These are phyloP conservation scores for Synergus umbraculus DNA, from an alignment of 2,888 invertebrate species.

Conservation along the genomic window DNA sequence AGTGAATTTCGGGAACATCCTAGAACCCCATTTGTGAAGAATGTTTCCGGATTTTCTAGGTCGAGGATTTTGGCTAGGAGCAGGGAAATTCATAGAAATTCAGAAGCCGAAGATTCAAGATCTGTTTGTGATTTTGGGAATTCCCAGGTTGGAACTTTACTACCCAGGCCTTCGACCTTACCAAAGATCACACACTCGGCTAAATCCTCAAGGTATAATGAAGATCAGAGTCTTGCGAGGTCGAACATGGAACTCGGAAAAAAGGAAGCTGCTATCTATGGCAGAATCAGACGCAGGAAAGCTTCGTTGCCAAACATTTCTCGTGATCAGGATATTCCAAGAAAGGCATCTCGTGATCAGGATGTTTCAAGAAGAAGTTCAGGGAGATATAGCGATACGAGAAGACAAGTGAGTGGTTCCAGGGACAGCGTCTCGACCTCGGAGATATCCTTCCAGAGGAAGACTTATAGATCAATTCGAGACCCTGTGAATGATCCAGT, in stretches of 20 bases:
- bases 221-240: slow-evolving; percentile 56
- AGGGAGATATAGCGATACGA: slow-evolving; percentile 40
- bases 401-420: slow-evolving; percentile 40
- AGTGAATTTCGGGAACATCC: neutral
- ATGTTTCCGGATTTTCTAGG: slow-evolving; percentile 56
- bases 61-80: slow-evolving; percentile 52
- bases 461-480: slow-evolving; percentile 51
- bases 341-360: slow-evolving; percentile 43
- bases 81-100: slow-evolving; percentile 48
- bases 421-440: slow-evolving; percentile 44
- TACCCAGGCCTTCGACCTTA: slow-evolving; percentile 71
- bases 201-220: slow-evolving; percentile 45
- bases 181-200: slow-evolving; percentile 66
- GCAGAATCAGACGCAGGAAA: slow-evolving; percentile 70
- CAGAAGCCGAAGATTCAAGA: slow-evolving; percentile 59
- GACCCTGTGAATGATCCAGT: slow-evolving; percentile 61
- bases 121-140: slow-evolving; percentile 66
- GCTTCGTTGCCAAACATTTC: slow-evolving; percentile 62
- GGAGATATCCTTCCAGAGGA: slow-evolving; percentile 48
- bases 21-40: slow-evolving; percentile 15
- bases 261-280: slow-evolving; percentile 71
- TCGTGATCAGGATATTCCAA: slow-evolving; percentile 42
- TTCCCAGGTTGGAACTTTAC: slow-evolving; percentile 56
- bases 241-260: slow-evolving; percentile 58
- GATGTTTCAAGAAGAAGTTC: slow-evolving; percentile 47